Percentiles rank a stretch among this genome's conserved stretches.
phyloP scores from a whole-genome alignment of 2,113 vertebrate species.

The Prochilodus magdalenae region DNA sequence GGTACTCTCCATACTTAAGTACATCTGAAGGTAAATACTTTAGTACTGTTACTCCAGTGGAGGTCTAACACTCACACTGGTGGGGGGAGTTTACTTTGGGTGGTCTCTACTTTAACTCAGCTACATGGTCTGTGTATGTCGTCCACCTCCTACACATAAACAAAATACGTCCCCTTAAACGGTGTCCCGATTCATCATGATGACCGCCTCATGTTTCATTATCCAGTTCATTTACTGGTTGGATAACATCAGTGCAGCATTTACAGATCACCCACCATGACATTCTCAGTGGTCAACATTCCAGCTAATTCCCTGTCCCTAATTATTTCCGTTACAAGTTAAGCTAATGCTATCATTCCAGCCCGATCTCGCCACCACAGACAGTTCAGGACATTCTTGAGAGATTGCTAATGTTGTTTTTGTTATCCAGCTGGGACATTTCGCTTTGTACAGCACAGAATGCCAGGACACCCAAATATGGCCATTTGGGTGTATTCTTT shows the following conservation, averaged over 20 bases:
- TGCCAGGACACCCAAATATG: constrained; percentile 10
- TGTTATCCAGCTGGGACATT: constrained; percentile 3
- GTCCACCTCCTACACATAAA: not conserved
- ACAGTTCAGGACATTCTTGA: constrained; percentile 21
- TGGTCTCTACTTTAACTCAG: not conserved
- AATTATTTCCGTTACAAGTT: constrained; percentile 18
- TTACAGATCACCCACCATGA: not conserved
- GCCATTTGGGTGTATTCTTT: not conserved
- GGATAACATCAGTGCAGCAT: not conserved
- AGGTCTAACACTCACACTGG: too few species aligned
- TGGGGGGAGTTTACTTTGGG: too few species aligned
- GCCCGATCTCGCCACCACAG: constrained; percentile 12
- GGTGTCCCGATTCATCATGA: too few species aligned
- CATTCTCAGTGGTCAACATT: not conserved
- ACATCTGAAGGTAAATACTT: too few species aligned
- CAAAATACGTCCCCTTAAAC: not conserved
- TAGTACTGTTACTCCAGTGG: too few species aligned
- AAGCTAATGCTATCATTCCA: constrained; percentile 7
- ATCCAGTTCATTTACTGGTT: too few species aligned
- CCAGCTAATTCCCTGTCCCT: constrained; percentile 52
- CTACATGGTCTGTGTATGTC: not conserved
- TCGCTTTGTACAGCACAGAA: not conserved
- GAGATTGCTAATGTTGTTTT: constrained; percentile 20
- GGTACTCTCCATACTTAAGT: too few species aligned
- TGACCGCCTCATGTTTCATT: too few species aligned